These are phyloP conservation scores for Calliopum simillimum DNA, from an alignment of 2,888 invertebrate species.

Conservation along the genomic window DNA sequence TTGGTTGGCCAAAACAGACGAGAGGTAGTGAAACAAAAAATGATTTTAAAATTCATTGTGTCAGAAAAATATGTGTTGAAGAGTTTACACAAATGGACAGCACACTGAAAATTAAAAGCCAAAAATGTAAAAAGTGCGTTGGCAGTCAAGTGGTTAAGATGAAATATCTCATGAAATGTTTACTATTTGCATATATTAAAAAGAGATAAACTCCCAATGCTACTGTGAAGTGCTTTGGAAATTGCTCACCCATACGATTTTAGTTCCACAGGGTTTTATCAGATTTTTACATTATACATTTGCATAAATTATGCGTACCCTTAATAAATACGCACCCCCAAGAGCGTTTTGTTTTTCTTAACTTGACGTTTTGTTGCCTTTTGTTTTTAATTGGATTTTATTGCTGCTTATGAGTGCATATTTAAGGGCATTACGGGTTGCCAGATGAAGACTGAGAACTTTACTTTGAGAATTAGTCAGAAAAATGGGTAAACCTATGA, in stretches of 20 bases:
- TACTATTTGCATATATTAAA: too few relatives aligned
- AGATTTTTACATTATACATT: slow-evolving; percentile 1
- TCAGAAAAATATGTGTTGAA: slow-evolving; percentile 17
- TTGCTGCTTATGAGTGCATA: slow-evolving; percentile 15
- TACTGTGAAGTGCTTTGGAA: too few relatives aligned
- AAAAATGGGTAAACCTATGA: too few relatives aligned
- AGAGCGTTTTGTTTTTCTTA: slow-evolving; percentile 11
- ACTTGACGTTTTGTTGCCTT: slow-evolving; percentile 34
- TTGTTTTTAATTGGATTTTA: slow-evolving; percentile 41
- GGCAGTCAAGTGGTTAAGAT: slow-evolving; percentile 17
- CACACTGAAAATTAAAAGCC: neutral
- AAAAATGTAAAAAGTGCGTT: neutral
- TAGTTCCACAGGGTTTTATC: too few relatives aligned
- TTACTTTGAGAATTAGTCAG: too few relatives aligned
- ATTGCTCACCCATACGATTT: too few relatives aligned
- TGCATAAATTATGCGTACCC: slow-evolving; percentile 28
- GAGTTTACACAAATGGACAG: neutral
- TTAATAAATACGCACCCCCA: neutral
- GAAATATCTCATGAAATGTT: too few relatives aligned
- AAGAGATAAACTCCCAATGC: too few relatives aligned
- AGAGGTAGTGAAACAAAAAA: neutral
- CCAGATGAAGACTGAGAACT: too few relatives aligned
- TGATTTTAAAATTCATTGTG: slow-evolving; percentile 17
- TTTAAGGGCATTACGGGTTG: too few relatives aligned
- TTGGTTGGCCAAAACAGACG: too few relatives aligned